These are phyloP conservation scores for Lamellibrachia columna DNA, from an alignment of 2,888 invertebrate genomes.

Conservation along the genomic window DNA sequence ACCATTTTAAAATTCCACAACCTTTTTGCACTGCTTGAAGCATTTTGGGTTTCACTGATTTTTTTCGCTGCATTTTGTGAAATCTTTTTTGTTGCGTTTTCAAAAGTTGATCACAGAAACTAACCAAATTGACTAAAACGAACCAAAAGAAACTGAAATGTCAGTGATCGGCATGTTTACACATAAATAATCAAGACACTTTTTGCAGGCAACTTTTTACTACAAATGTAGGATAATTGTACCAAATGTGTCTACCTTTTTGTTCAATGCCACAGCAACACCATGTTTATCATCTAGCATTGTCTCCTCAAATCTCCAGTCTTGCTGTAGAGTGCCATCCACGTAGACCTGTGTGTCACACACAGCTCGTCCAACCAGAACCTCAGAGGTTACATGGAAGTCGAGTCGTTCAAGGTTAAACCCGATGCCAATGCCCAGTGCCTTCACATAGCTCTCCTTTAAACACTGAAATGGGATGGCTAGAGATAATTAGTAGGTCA, in stretches of 20 bases:
- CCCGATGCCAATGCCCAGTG: slow-evolving; percentile 85
- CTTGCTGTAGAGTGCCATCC: slow-evolving; percentile 24
- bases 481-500: neutral
- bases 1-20: too few relatives aligned
- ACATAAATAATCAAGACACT: too few relatives aligned
- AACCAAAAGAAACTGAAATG: too few relatives aligned
- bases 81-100: too few relatives aligned
- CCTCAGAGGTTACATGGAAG: slow-evolving; percentile 71
- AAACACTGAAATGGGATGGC: slow-evolving; percentile 73
- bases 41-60: too few relatives aligned
- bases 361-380: neutral
- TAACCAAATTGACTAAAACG: too few relatives aligned
- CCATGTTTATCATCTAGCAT: slow-evolving; percentile 29
- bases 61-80: too few relatives aligned
- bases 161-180: too few relatives aligned
- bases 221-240: too few relatives aligned
- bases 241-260: neutral
- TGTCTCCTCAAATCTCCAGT: slow-evolving; percentile 30
- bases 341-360: slow-evolving; percentile 25
- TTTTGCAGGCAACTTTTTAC: too few relatives aligned
- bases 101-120: too few relatives aligned
- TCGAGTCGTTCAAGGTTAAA: slow-evolving; percentile 79
- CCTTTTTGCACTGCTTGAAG: too few relatives aligned
- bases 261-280: slow-evolving; percentile 27
- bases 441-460: slow-evolving; percentile 94